These are phyloP conservation scores for Endomychus coccineus DNA, from an alignment of 2,888 invertebrate species.

Conservation along the genomic window DNA sequence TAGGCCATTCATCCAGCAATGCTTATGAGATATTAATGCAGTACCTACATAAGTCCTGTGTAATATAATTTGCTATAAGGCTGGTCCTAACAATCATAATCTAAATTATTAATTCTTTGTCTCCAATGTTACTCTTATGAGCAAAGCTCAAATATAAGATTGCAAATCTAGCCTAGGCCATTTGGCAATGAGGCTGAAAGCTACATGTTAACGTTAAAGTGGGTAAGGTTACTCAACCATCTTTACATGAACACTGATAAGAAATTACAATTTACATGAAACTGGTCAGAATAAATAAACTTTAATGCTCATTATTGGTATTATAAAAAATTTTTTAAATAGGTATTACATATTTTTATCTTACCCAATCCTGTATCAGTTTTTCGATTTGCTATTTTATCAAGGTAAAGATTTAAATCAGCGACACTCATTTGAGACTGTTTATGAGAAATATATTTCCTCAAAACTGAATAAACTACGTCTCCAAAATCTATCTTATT, in stretches of 20 bases:
- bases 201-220: too few species aligned
- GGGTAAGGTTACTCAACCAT: too few species aligned
- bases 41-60: too few species aligned
- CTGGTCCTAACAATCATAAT: too few species aligned
- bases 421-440: constrained; percentile 53
- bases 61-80: too few species aligned
- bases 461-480: constrained; percentile 64
- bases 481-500: constrained; percentile 70
- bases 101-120: too few species aligned
- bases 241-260: constrained; percentile 1
- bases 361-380: constrained; percentile 53
- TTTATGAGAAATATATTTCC: constrained; percentile 46
- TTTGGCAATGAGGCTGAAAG: too few species aligned
- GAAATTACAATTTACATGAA: neutral
- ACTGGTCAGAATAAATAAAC: constrained; percentile 15
- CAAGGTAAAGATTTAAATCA: constrained; percentile 67
- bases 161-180: too few species aligned
- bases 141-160: too few species aligned
- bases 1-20: too few species aligned
- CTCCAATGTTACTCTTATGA: too few species aligned
- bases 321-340: constrained; percentile 10
- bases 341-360: constrained; percentile 20
- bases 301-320: neutral
- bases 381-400: constrained; percentile 64
- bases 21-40: too few species aligned